phyloP scores from a whole-genome alignment of 2,113 vertebrate species.

The Campylorhamphus procurvoides region DNA sequence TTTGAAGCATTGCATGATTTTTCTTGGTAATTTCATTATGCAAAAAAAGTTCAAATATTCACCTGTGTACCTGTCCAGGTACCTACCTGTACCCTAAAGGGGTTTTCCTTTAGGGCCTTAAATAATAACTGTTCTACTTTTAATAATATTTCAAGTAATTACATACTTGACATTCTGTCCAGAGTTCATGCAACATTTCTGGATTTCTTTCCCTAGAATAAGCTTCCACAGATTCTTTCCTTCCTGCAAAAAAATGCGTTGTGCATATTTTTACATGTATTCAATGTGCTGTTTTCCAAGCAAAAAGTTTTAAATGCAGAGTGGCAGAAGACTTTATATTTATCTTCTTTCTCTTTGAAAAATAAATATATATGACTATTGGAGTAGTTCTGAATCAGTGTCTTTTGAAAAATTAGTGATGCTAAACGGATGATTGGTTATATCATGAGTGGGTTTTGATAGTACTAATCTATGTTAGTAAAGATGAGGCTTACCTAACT shows the following conservation, averaged over 20 bases:
- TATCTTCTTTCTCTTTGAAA: neutral
- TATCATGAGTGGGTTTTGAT: neutral
- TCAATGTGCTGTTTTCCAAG: neutral
- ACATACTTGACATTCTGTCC: neutral
- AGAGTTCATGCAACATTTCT: neutral
- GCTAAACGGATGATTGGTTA: neutral
- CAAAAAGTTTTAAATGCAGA: neutral
- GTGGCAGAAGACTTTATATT: neutral
- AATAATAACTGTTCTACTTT: neutral
- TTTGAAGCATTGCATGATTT: neutral
- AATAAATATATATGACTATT: neutral
- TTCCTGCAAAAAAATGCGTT: neutral
- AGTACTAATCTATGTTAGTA: neutral
- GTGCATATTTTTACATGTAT: neutral
- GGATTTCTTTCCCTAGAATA: neutral
- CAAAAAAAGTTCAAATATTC: neutral
- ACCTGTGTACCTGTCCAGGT: neutral
- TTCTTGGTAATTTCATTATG: neutral
- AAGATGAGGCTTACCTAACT: constrained; percentile 17
- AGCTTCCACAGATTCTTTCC: constrained; percentile 4
- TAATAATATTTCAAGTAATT: constrained; percentile 3
- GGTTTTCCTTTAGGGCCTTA: neutral
- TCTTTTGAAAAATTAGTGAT: neutral
- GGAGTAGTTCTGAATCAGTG: neutral
- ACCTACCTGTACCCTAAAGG: too few relatives aligned